A percentile compares a stretch with the other conserved stretches of the same genome.
Conservation (phyloP, 2,113 vertebrate species). For the Orthonyx spaldingii region DNA sequence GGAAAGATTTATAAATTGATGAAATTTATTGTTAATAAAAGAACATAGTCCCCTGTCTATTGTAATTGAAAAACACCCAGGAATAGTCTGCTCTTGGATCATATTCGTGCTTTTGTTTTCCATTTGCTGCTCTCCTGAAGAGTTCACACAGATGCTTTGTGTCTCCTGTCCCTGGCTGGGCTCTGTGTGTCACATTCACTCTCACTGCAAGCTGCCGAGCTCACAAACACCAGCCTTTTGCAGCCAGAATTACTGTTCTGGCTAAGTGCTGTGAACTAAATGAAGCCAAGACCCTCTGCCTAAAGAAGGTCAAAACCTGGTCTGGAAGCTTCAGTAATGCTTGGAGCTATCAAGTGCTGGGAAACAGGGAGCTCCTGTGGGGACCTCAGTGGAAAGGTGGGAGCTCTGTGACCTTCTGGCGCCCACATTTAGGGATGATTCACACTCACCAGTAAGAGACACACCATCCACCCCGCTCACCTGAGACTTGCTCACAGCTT, state of each 20-base stretch:
- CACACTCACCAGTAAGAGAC: not conserved
- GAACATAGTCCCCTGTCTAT: not conserved
- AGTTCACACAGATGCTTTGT: conserved; percentile 20
- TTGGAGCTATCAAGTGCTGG: not conserved
- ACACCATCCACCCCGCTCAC: too few species aligned
- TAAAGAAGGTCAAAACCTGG: not conserved
- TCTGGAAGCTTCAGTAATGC: not conserved
- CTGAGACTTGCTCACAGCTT: not conserved
- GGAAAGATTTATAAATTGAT: conserved; percentile 42
- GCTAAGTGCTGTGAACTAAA: not conserved
- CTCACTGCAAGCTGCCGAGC: not conserved
- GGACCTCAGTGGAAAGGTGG: not conserved
- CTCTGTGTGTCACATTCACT: not conserved
- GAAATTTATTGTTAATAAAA: conserved; percentile 37
- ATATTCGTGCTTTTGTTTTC: not conserved
- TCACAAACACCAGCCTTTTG: not conserved
- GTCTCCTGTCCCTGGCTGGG: not conserved
- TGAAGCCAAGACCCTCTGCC: not conserved
- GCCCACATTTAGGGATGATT: not conserved
- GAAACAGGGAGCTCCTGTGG: not conserved
- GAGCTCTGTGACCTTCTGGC: not conserved
- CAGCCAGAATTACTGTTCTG: not conserved
- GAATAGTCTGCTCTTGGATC: conserved; percentile 5
- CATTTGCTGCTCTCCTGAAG: conserved; percentile 23
- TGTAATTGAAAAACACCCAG: conserved; percentile 8